These are phyloP conservation scores for Coecobrya sp. DNA, from an alignment of 2,888 invertebrate species.

Conservation along the genomic window DNA sequence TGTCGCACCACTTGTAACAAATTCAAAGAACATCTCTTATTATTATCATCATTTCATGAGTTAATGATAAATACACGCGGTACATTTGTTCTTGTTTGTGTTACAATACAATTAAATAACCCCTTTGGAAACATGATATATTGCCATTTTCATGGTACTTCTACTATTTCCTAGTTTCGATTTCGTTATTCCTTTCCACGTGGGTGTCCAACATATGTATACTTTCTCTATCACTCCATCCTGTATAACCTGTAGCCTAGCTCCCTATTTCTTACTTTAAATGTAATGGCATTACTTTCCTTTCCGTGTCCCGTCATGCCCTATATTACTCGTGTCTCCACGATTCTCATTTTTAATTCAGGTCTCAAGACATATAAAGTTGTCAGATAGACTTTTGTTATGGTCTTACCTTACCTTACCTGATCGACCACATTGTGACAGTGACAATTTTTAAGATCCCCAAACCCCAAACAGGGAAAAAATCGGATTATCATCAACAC, in stretches of 20 bases:
- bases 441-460: neutral
- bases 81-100: neutral
- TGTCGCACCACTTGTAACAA: neutral
- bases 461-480: neutral
- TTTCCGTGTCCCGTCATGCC: neutral
- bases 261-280: neutral
- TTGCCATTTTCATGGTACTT: conserved; percentile 24
- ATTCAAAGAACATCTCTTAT: conserved; percentile 1
- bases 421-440: neutral
- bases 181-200: conserved; percentile 16
- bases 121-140: conserved; percentile 40
- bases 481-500: neutral
- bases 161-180: neutral
- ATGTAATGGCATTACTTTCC: neutral
- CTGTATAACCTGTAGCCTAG: neutral
- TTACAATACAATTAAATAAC: neutral
- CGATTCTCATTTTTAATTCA: conserved; percentile 40
- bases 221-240: neutral
- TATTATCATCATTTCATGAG: neutral
- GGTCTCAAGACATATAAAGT: conserved; percentile 6
- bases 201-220: neutral
- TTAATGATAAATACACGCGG: neutral
- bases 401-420: neutral
- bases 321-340: neutral
- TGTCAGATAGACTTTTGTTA: conserved; percentile 16